phyloP scores from a whole-genome alignment of 2,888 invertebrate genomes.

The Apodemia hepburni region DNA sequence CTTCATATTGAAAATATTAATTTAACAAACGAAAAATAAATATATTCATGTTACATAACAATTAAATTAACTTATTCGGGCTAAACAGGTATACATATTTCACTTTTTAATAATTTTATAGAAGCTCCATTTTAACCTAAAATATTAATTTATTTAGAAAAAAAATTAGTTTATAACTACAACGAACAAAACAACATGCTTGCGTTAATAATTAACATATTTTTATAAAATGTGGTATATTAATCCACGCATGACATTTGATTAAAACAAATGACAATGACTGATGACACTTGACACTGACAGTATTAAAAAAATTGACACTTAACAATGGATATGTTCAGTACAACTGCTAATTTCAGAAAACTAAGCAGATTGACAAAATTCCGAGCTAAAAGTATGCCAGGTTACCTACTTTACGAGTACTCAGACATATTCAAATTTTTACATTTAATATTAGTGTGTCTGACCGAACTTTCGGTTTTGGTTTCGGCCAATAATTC shows the following conservation, averaged over 20 bases:
- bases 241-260: conserved; percentile 16
- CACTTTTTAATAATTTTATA: conserved; percentile 49
- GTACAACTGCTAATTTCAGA: too few species aligned
- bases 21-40: conserved; percentile 47
- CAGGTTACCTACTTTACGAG: too few species aligned
- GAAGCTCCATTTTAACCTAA: conserved; percentile 43
- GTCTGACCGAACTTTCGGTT: too few species aligned
- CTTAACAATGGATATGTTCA: too few species aligned
- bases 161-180: conserved; percentile 20
- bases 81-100: conserved; percentile 50
- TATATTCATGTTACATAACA: conserved; percentile 70
- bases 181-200: conserved; percentile 26
- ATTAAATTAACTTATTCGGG: conserved; percentile 52
- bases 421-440: too few species aligned
- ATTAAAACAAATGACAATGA: neutral
- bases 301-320: too few species aligned
- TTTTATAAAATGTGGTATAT: conserved; percentile 27
- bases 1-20: conserved; percentile 83
- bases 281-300: too few species aligned
- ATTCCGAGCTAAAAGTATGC: too few species aligned
- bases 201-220: conserved; percentile 38
- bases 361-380: too few species aligned
- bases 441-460: too few species aligned
- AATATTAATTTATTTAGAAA: conserved; percentile 28
- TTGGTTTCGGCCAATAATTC: too few species aligned